These are phyloP conservation scores for Cerastis leucographa DNA, from an alignment of 2,888 invertebrate genomes.

Conservation along the genomic window DNA sequence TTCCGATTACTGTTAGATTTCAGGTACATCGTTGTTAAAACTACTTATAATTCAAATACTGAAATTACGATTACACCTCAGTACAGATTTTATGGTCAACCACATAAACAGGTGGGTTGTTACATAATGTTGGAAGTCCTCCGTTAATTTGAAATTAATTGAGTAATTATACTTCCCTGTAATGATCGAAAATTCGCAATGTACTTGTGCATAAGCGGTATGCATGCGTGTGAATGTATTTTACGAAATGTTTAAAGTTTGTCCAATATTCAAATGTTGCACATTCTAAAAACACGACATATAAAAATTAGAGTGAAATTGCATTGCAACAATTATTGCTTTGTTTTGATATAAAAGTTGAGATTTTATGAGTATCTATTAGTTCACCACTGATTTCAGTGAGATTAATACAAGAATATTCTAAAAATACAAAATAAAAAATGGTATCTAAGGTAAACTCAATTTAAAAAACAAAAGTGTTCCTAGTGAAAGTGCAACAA, in stretches of 20 bases:
- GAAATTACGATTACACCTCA: neutral
- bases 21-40: neutral
- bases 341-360: slow-evolving; percentile 51
- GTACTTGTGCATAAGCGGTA: neutral
- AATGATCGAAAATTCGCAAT: slow-evolving; percentile 10
- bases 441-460: slow-evolving; percentile 46
- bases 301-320: slow-evolving; percentile 38
- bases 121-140: neutral
- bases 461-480: neutral
- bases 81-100: neutral
- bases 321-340: slow-evolving; percentile 28
- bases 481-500: neutral
- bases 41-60: neutral
- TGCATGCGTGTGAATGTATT: slow-evolving; percentile 43
- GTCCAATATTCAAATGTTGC: slow-evolving; percentile 42
- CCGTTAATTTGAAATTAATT: slow-evolving; percentile 6
- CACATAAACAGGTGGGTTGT: neutral
- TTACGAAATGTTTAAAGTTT: slow-evolving; percentile 51
- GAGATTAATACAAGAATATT: slow-evolving; percentile 5
- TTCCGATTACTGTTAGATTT: neutral
- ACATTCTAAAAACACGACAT: slow-evolving; percentile 27
- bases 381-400: slow-evolving; percentile 16
- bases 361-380: slow-evolving; percentile 14
- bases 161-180: neutral
- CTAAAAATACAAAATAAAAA: neutral